Evolutionary conservation across 2,113 vertebrate species (phyloP).

Genomic region (Dendrocopos noguchii): DNA sequence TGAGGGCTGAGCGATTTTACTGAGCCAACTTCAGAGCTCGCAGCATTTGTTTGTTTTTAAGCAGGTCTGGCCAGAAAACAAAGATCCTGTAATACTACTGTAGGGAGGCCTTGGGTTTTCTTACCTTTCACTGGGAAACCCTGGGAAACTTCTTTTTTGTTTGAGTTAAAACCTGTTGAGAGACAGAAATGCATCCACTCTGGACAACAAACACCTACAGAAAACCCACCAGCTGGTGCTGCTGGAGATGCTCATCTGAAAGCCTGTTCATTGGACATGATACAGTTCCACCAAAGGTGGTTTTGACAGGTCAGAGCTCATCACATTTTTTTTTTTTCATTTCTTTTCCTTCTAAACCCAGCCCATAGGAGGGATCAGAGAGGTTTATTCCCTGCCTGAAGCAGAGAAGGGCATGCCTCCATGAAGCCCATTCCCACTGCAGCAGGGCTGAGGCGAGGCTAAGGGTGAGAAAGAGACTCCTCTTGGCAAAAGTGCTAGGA

Average conservation of each 20-base stretch:
- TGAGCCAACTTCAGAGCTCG: constrained; percentile 29
- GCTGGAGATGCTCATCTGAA: not conserved
- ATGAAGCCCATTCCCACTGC: not conserved
- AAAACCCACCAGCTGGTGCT: not conserved
- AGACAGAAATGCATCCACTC: not conserved
- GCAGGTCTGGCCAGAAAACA: constrained; percentile 43
- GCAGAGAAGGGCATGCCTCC: not conserved
- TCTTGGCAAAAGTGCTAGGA: not conserved
- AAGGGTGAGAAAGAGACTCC: not conserved
- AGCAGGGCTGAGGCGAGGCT: not conserved
- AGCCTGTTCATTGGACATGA: not conserved
- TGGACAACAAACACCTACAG: not conserved
- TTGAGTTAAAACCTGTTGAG: constrained; percentile 18
- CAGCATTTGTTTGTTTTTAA: constrained; percentile 57
- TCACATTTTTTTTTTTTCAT: not conserved
- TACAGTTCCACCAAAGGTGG: not conserved
- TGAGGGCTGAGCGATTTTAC: not conserved
- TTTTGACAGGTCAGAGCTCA: not conserved
- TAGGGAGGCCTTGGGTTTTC: not conserved
- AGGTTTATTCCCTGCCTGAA: not conserved
- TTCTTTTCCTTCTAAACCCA: not conserved
- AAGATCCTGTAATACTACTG: constrained; percentile 20
- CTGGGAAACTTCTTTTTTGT: not conserved
- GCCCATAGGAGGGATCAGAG: not conserved
- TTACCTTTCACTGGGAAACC: constrained; percentile 18